phyloP scores from a whole-genome alignment of 1,140 invertebrate species.

The Mamestra configurata region DNA sequence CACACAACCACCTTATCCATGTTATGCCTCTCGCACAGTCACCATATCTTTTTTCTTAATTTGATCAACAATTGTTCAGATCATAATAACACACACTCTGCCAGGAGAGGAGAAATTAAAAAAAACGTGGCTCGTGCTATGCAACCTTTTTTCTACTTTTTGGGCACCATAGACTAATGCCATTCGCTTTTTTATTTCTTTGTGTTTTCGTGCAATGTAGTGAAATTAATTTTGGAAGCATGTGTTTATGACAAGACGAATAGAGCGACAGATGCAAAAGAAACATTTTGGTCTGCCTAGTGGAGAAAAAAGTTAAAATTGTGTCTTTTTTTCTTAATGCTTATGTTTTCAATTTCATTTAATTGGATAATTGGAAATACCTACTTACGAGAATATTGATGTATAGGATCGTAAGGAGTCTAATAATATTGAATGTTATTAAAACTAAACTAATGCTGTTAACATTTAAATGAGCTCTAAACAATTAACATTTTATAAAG shows the following conservation, averaged over 20 bases:
- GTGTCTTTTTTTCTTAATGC: not conserved
- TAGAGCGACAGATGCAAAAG: slow-evolving; percentile 57
- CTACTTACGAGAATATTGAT: not conserved
- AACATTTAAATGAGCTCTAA: not conserved
- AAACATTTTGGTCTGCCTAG: slow-evolving; percentile 21
- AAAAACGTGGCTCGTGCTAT: slow-evolving; percentile 77
- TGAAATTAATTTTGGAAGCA: slow-evolving; percentile 77
- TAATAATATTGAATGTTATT: not conserved
- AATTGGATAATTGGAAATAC: not conserved
- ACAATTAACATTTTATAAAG: slow-evolving; percentile 10
- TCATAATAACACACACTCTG: slow-evolving; percentile 61
- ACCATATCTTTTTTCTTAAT: slow-evolving; percentile 79
- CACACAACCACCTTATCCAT: slow-evolving; percentile 48
- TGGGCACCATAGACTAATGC: slow-evolving; percentile 67
- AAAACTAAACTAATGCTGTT: not conserved
- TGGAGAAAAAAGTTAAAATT: slow-evolving; percentile 33
- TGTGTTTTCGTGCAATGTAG: slow-evolving; percentile 63
- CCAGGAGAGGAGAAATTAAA: slow-evolving; percentile 57
- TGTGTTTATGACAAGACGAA: slow-evolving; percentile 76
- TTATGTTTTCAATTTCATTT: too few species aligned
- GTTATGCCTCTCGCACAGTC: slow-evolving; percentile 29
- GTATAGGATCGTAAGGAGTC: not conserved
- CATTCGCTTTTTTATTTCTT: slow-evolving; percentile 68
- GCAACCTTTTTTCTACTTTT: slow-evolving; percentile 81
- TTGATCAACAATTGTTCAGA: slow-evolving; percentile 81